A percentile compares a stretch with the other conserved stretches of the same genome.
Conservation (phyloP, 2,888 invertebrate genomes). For the Torymus tubicola region DNA sequence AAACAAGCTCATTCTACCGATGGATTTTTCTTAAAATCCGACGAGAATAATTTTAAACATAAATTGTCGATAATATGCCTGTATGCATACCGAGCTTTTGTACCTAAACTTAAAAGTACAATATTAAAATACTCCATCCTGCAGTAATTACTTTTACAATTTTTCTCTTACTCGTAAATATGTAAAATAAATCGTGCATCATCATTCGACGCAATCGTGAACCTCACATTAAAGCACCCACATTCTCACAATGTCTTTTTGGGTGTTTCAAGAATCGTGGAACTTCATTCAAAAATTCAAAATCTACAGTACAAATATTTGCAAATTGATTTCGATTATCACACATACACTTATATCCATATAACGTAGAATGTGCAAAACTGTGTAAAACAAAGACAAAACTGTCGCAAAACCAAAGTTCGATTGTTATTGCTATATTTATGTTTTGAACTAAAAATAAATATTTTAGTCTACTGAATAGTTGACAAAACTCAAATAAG, state of each 20-base stretch:
- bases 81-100: constrained; percentile 39
- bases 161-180: constrained; percentile 51
- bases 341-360: constrained; percentile 40
- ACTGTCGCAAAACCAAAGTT: constrained; percentile 42
- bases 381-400: constrained; percentile 36
- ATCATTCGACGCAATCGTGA: constrained; percentile 33
- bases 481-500: constrained; percentile 31
- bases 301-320: constrained; percentile 56
- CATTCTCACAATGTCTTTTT: constrained; percentile 25
- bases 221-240: constrained; percentile 42
- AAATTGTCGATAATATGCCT: constrained; percentile 47
- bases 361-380: constrained; percentile 32
- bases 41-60: constrained; percentile 32
- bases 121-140: constrained; percentile 58
- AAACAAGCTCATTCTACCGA: constrained; percentile 26
- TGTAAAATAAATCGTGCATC: constrained; percentile 53
- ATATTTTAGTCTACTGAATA: constrained; percentile 35
- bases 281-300: constrained; percentile 5
- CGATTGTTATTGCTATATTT: constrained; percentile 30
- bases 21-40: constrained; percentile 48
- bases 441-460: constrained; percentile 40
- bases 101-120: constrained; percentile 52
- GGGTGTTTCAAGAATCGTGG: constrained; percentile 12
- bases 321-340: constrained; percentile 51
- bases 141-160: constrained; percentile 50